phyloP scores from a whole-genome alignment of 92 coral and sea anemone genomes.

The Zoanthus solanderi region DNA sequence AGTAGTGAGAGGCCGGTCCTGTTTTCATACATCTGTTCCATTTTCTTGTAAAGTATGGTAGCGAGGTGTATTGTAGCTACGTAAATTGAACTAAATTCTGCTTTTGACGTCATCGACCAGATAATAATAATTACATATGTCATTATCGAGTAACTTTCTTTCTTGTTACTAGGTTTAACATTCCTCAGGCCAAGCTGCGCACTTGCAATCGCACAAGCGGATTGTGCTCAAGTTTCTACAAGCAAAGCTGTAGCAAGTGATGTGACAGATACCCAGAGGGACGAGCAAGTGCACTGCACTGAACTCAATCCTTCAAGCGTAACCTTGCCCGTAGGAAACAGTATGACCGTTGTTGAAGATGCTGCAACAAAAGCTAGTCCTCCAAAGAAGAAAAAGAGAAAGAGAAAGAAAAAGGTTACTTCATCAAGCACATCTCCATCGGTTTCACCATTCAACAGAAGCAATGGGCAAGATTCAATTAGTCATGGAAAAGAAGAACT shows the following conservation, averaged over 20 bases:
- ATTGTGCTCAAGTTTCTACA: not conserved
- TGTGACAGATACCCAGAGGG: not conserved
- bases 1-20: too few relatives aligned
- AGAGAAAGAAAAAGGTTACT: not conserved
- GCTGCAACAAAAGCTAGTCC: not conserved
- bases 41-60: too few relatives aligned
- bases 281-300: not conserved
- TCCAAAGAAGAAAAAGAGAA: not conserved
- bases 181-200: not conserved
- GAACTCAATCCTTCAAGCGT: not conserved
- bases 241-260: not conserved
- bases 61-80: too few relatives aligned
- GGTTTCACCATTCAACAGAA: not conserved
- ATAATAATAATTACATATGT: not conserved
- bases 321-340: not conserved
- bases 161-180: not conserved
- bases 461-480: not conserved
- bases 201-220: not conserved
- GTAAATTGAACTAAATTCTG: too few relatives aligned
- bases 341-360: not conserved
- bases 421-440: not conserved
- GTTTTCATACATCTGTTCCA: too few relatives aligned
- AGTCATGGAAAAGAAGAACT: slow-evolving; percentile 14
- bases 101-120: not conserved
- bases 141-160: not conserved